A percentile compares a stretch with the other conserved stretches of the same genome.
Evolutionary conservation across 2,888 invertebrate genomes (phyloP).

Genomic region (Napeogenes inachia): DNA sequence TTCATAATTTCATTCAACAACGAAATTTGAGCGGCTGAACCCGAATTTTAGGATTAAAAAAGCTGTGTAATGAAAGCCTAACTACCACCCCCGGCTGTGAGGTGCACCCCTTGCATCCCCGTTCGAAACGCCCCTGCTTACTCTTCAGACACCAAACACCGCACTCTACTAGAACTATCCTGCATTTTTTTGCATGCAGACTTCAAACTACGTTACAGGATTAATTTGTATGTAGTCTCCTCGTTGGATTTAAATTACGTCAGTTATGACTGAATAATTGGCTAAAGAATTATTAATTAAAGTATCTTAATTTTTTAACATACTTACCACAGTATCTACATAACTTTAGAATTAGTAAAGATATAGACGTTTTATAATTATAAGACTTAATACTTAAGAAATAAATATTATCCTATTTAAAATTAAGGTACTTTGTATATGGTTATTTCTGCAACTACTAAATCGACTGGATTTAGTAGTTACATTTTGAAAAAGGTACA

Average conservation of each 20-base stretch:
- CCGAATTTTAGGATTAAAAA: constrained; percentile 28
- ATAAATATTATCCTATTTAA: too few relatives aligned
- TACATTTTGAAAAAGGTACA: too few relatives aligned
- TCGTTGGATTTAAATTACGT: background rate
- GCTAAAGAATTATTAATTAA: too few relatives aligned
- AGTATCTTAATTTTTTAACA: too few relatives aligned
- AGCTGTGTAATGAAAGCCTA: constrained; percentile 31
- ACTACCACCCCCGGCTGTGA: constrained; percentile 30
- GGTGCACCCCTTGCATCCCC: constrained; percentile 20
- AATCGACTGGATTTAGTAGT: too few relatives aligned
- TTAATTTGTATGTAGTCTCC: background rate
- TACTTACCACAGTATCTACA: too few relatives aligned
- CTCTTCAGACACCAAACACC: constrained; percentile 31
- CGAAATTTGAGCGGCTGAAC: constrained; percentile 15
- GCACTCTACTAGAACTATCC: constrained; percentile 29
- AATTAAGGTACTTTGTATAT: too few relatives aligned
- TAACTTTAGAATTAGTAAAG: background rate
- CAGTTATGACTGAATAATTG: too few relatives aligned
- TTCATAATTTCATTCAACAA: background rate
- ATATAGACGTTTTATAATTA: too few relatives aligned
- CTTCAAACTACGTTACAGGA: constrained; percentile 1
- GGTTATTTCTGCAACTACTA: too few relatives aligned
- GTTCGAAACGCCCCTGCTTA: constrained; percentile 27
- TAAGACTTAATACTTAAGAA: background rate
- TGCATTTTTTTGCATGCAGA: constrained; percentile 24